Conservation (phyloP, 2,797 vertebrate species). For the Antrozous pallidus region DNA sequence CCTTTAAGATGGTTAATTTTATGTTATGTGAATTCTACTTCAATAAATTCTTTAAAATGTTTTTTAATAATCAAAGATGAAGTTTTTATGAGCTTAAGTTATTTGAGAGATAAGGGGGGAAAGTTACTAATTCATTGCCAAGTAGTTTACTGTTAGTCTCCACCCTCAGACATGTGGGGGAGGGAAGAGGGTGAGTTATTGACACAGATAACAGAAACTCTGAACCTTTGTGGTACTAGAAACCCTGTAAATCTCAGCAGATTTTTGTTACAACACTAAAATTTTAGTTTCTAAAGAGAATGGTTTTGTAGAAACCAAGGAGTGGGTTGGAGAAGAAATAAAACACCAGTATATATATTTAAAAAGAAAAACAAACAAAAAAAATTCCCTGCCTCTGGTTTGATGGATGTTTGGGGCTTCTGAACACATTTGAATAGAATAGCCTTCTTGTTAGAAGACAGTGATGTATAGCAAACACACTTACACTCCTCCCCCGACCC, state of each 20-base stretch:
- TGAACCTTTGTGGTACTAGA: background rate
- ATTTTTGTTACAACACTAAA: background rate
- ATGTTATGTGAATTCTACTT: background rate
- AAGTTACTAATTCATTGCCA: background rate
- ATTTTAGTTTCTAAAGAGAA: background rate
- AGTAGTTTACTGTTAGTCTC: background rate
- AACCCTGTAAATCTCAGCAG: background rate
- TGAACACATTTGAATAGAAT: background rate
- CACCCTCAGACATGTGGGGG: background rate
- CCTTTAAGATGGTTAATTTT: background rate
- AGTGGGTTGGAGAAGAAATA: background rate
- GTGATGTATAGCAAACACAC: background rate
- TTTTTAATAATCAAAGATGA: background rate
- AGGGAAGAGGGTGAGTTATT: background rate
- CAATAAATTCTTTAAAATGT: background rate
- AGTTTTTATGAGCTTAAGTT: conserved; percentile 4
- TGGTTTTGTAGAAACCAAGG: background rate
- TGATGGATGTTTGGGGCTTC: background rate
- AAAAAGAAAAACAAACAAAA: background rate
- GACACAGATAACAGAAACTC: background rate
- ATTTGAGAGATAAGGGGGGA: background rate
- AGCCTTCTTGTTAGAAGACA: background rate
- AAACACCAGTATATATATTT: background rate
- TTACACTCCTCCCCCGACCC: background rate
- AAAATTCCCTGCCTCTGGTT: background rate